Conservation (phyloP, 2,113 vertebrate species). For the Rhinoptilus africanus region DNA sequence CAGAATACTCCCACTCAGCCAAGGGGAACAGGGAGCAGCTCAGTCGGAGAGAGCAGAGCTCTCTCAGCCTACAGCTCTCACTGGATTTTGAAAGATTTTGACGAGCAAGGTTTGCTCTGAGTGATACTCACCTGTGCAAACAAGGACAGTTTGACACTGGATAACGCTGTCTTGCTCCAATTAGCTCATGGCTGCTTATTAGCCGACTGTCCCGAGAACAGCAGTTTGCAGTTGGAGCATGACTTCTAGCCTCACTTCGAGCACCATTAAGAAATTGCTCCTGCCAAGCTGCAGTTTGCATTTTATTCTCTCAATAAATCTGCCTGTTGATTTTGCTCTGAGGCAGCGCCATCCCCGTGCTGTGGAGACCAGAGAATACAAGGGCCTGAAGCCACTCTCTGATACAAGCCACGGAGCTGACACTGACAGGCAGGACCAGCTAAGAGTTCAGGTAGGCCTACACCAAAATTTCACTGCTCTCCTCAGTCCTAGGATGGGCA, state of each 20-base stretch:
- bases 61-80: neutral
- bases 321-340: neutral
- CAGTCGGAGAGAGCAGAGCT: neutral
- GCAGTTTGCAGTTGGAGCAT: neutral
- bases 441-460: neutral
- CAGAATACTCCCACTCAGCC: slow-evolving; percentile 2
- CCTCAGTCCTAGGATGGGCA: neutral
- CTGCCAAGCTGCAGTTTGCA: neutral
- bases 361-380: neutral
- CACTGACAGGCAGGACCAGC: neutral
- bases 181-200: neutral
- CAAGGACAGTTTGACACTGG: neutral
- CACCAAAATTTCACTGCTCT: neutral
- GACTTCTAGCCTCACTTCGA: neutral
- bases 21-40: neutral
- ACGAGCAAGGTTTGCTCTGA: neutral
- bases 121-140: neutral
- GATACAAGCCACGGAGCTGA: neutral
- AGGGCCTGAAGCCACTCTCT: neutral
- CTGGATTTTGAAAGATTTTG: neutral
- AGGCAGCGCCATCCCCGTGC: neutral
- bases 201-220: neutral
- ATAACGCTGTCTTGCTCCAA: neutral
- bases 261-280: neutral
- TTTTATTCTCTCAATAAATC: neutral